A percentile compares a stretch with the other conserved stretches of the same genome.
These are phyloP conservation scores for Helarctos malayanus DNA, from an alignment of 2,797 vertebrate species.

Conservation along the genomic window DNA sequence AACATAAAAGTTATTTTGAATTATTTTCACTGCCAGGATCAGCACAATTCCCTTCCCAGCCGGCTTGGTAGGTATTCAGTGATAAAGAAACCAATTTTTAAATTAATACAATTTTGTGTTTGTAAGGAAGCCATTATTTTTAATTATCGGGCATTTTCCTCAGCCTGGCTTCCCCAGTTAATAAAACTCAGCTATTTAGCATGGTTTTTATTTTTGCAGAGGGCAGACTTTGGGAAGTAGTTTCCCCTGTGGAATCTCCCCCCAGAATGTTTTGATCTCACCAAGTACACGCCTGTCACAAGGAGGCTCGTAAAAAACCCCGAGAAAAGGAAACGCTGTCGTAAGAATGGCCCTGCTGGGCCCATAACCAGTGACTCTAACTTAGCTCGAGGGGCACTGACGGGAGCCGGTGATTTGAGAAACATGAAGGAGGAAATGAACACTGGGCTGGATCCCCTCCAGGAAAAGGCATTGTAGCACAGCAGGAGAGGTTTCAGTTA, in stretches of 20 bases:
- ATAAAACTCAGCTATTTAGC: conserved; percentile 87
- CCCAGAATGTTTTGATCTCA: conserved; percentile 83
- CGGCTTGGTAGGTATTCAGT: conserved; percentile 86
- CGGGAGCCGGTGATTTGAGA: conserved; percentile 46
- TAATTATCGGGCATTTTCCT: conserved; percentile 90
- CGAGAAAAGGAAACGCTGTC: conserved; percentile 68
- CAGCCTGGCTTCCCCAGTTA: conserved; percentile 87
- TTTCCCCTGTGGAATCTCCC: conserved; percentile 82
- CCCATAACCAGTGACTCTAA: conserved; percentile 52
- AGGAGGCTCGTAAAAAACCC: conserved; percentile 73
- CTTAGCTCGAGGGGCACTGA: conserved; percentile 32
- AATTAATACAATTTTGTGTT: conserved; percentile 89
- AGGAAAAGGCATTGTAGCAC: neutral
- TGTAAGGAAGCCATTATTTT: conserved; percentile 90
- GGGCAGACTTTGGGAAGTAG: conserved; percentile 82
- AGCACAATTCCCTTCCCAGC: conserved; percentile 88
- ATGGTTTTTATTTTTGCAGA: conserved; percentile 86
- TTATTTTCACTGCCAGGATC: conserved; percentile 87
- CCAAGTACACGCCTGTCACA: conserved; percentile 68
- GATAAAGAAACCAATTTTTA: conserved; percentile 87
- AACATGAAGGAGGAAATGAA: conserved; percentile 60
- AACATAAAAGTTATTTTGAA: conserved; percentile 90
- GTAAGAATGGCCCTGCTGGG: conserved; percentile 77
- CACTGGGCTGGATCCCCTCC: neutral
- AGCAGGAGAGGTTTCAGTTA: conserved; percentile 68